Evolutionary conservation across 1,140 invertebrate genomes (phyloP).

Genomic region (Palaemon carinicauda): DNA sequence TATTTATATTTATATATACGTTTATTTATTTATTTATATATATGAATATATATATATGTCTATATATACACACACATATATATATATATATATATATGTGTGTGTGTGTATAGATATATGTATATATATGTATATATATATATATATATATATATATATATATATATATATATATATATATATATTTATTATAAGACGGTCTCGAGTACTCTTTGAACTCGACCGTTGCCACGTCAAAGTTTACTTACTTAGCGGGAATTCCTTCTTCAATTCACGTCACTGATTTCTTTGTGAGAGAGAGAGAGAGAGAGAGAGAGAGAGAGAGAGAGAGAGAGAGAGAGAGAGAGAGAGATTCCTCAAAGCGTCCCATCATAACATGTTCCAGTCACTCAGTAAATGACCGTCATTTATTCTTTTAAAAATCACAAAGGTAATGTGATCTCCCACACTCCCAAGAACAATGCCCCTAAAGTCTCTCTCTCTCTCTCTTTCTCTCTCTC

Average conservation of each 20-base stretch:
- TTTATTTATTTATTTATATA: not conserved
- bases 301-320: too few relatives aligned
- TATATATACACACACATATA: not conserved
- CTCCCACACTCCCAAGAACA: not conserved
- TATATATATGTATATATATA: not conserved
- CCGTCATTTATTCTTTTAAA: too few relatives aligned
- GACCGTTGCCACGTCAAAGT: not conserved
- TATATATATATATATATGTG: not conserved
- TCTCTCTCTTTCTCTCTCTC: not conserved
- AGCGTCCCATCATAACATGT: not conserved
- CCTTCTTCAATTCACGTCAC: too few relatives aligned
- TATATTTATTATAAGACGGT: not conserved
- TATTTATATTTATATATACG: not conserved
- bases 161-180: not conserved
- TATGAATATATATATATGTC: not conserved
- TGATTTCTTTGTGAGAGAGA: too few relatives aligned
- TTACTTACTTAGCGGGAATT: too few relatives aligned
- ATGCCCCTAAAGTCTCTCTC: not conserved
- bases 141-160: not conserved
- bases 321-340: too few relatives aligned
- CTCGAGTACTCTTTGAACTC: not conserved
- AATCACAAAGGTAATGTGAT: too few relatives aligned
- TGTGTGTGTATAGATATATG: not conserved
- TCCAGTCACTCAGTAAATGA: not conserved
- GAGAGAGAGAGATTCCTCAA: too few relatives aligned